phyloP scores from a whole-genome alignment of 2,797 vertebrate species.

The Scolopax bukidnonensis region DNA sequence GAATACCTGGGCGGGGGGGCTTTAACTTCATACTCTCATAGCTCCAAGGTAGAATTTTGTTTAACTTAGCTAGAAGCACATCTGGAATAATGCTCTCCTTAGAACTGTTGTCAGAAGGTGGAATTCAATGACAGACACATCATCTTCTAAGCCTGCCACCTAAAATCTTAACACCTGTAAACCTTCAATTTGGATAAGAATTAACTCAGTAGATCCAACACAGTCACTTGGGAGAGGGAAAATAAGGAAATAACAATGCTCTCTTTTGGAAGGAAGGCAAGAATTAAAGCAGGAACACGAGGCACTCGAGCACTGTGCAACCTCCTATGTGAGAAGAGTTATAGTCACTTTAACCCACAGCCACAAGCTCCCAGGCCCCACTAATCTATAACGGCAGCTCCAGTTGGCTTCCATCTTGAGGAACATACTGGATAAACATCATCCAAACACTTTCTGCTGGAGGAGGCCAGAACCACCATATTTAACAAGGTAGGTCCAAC shows the following conservation, averaged over 20 bases:
- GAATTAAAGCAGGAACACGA: neutral
- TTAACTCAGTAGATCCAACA: neutral
- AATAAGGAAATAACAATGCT: neutral
- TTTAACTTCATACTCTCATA: neutral
- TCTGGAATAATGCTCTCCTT: neutral
- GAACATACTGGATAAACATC: neutral
- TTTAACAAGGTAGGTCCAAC: neutral
- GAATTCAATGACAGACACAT: neutral
- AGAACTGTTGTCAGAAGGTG: neutral
- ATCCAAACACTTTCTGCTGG: neutral
- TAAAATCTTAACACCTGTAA: neutral
- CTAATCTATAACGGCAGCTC: neutral
- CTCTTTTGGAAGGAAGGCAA: neutral
- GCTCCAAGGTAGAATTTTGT: neutral
- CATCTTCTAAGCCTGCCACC: neutral
- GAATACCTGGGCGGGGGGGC: neutral
- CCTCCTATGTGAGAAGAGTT: neutral
- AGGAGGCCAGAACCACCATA: neutral
- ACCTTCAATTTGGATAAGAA: neutral
- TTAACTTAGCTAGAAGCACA: neutral
- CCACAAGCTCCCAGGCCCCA: neutral
- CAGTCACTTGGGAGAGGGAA: fast-evolving
- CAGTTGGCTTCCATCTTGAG: neutral
- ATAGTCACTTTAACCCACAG: neutral
- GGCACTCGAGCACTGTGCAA: neutral